phyloP scores from a whole-genome alignment of 2,888 invertebrate genomes.

The Drosophila acutilabella region DNA sequence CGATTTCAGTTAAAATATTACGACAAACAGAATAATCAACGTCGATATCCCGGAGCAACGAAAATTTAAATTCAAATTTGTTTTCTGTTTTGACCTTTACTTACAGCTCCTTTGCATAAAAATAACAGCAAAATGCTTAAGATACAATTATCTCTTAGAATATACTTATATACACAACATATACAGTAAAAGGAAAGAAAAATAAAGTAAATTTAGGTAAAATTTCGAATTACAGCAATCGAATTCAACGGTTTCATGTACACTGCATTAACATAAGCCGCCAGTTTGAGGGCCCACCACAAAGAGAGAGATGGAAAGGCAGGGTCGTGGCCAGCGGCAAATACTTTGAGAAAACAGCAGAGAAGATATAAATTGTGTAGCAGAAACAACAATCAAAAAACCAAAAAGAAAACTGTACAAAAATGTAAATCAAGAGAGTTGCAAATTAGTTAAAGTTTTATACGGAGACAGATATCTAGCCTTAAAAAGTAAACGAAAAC shows the following conservation, averaged over 20 bases:
- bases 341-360: conserved; percentile 15
- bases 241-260: conserved; percentile 51
- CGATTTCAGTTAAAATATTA: conserved; percentile 2
- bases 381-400: conserved; percentile 40
- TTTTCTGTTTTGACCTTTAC: conserved; percentile 43
- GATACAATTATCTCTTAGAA: conserved; percentile 24
- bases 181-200: conserved; percentile 5
- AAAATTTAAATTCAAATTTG: conserved; percentile 7
- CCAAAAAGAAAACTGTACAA: conserved; percentile 38
- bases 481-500: conserved; percentile 5
- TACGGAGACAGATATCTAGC: conserved; percentile 47
- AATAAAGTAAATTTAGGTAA: conserved; percentile 17
- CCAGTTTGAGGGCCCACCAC: conserved; percentile 9
- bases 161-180: conserved; percentile 26
- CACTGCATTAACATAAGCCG: conserved; percentile 69
- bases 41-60: conserved; percentile 3
- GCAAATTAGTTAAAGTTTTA: conserved; percentile 50
- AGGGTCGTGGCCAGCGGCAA: conserved; percentile 3
- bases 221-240: conserved; percentile 26
- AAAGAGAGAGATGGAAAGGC: neutral
- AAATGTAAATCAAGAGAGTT: conserved; percentile 51
- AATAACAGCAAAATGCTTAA: conserved; percentile 29
- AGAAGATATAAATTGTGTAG: conserved; percentile 19
- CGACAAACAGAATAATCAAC: conserved; percentile 11
- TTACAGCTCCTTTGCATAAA: conserved; percentile 50